Evolutionary conservation across 1,140 invertebrate genomes (phyloP).

Genomic region (Aethina tumida): DNA sequence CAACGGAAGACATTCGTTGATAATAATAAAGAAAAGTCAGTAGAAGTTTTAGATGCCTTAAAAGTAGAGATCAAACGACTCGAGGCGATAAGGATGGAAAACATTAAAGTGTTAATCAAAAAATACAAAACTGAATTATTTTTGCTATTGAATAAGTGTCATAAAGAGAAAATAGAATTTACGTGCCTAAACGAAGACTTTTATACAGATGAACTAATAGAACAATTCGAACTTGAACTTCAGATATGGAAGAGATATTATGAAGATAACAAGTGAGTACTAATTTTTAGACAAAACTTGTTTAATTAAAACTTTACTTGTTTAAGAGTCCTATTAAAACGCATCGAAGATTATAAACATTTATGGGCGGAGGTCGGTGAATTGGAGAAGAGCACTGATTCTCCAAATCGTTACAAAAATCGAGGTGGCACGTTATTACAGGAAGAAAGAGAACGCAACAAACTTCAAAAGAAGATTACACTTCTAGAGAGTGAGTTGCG

Average conservation of each 20-base stretch:
- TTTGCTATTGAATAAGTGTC: conserved; percentile 62
- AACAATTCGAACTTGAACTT: conserved; percentile 63
- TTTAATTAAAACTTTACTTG: neutral
- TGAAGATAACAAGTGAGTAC: conserved; percentile 50
- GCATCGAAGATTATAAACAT: conserved; percentile 46
- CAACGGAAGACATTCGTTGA: no score
- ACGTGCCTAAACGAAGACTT: conserved; percentile 46
- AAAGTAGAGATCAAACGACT: no score
- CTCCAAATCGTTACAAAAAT: conserved; percentile 73
- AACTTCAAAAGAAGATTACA: conserved; percentile 39
- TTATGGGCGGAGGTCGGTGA: conserved; percentile 50
- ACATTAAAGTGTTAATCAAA: conserved; percentile 56
- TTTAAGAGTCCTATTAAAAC: conserved; percentile 6
- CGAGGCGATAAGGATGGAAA: no score
- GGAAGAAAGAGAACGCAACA: conserved; percentile 75
- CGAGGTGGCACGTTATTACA: conserved; percentile 70
- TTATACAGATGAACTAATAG: conserved; percentile 64
- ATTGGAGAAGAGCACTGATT: conserved; percentile 57
- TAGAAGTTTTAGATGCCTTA: no score
- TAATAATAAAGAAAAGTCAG: no score
- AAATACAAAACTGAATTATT: conserved; percentile 56
- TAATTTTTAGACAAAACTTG: conserved; percentile 1
- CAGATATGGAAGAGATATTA: conserved; percentile 56
- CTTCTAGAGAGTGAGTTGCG: conserved; percentile 55
- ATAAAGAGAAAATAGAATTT: conserved; percentile 54